Evolutionary conservation across 2,113 vertebrate genomes (phyloP).

Genomic region (Chunga burmeisteri): DNA sequence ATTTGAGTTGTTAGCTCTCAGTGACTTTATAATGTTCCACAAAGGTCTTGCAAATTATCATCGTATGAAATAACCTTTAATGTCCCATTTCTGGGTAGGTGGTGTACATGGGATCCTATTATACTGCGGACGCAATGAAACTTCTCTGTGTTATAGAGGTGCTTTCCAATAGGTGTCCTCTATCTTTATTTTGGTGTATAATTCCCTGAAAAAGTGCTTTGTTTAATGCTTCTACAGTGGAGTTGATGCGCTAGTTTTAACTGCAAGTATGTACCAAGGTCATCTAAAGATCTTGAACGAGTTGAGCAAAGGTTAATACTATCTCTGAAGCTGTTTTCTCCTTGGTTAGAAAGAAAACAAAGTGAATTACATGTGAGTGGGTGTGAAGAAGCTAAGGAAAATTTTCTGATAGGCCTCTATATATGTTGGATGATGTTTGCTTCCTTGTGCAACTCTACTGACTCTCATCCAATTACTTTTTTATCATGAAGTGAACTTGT

Average conservation of each 20-base stretch:
- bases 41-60: not conserved
- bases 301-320: not conserved
- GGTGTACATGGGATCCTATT: not conserved
- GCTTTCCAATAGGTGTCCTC: not conserved
- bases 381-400: not conserved
- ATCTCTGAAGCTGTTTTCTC: not conserved
- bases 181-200: not conserved
- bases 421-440: not conserved
- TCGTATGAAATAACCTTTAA: not conserved
- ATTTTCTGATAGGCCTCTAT: not conserved
- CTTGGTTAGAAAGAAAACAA: not conserved
- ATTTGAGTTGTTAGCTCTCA: not conserved
- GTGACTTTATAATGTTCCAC: not conserved
- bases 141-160: not conserved
- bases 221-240: not conserved
- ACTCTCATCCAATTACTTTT: not conserved
- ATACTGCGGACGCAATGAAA: not conserved
- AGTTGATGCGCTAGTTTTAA: not conserved
- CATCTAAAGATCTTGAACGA: not conserved
- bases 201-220: not conserved
- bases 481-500: not conserved
- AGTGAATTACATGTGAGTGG: not conserved
- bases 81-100: not conserved
- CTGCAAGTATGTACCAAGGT: not conserved
- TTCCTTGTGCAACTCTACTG: conserved; percentile 7